Conservation (phyloP, 2,113 vertebrate species). For the Aspiorhynchus laticeps region DNA sequence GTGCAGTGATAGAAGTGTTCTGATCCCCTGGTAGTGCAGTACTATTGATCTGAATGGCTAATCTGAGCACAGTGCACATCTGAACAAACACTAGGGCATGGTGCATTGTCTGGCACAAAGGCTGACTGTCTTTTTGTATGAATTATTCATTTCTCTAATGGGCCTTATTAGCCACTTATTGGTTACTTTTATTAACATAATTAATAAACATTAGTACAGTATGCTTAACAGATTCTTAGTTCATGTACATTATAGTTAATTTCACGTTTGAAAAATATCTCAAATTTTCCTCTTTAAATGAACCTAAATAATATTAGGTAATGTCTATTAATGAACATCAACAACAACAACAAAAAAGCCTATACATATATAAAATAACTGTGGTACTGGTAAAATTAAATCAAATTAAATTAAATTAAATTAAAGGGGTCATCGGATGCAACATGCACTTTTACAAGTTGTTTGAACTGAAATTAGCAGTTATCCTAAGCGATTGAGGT, state of each 20-base stretch:
- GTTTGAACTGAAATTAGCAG: no score
- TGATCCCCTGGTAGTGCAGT: constrained; percentile 33
- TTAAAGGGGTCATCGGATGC: no score
- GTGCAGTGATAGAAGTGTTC: background rate
- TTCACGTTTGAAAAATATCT: background rate
- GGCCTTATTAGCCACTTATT: constrained; percentile 20
- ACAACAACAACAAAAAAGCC: no score
- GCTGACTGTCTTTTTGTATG: constrained; percentile 22
- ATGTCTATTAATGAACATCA: no score
- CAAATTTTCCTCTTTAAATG: no score
- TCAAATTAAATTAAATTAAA: no score
- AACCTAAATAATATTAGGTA: no score
- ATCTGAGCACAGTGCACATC: background rate
- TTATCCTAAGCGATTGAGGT: no score
- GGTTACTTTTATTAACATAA: background rate
- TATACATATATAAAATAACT: no score
- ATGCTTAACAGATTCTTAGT: background rate
- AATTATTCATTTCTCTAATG: constrained; percentile 34
- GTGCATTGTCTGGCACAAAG: constrained; percentile 24
- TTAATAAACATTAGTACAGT: background rate
- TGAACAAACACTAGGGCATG: background rate
- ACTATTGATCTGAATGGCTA: constrained; percentile 47
- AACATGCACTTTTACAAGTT: no score
- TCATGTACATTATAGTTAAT: background rate
- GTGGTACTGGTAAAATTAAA: no score